Evolutionary conservation across 37 sponge, comb jelly and placozoan genomes (phyloP).

Genomic region (Agelas oroides): DNA sequence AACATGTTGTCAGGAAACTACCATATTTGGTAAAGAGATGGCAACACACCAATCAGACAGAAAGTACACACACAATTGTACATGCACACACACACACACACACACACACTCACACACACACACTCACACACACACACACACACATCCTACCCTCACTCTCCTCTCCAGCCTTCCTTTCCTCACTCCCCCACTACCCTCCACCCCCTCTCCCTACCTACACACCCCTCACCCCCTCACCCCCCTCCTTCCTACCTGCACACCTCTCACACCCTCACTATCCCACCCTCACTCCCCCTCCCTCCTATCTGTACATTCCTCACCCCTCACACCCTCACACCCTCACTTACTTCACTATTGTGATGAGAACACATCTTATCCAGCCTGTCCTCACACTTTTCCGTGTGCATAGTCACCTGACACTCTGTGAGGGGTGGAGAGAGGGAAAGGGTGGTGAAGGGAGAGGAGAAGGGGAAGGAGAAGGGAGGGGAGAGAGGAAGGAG

Average conservation of each 20-base stretch:
- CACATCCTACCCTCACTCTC: too few relatives aligned
- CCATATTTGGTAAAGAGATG: too few relatives aligned
- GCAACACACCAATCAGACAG: too few relatives aligned
- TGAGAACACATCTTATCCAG: neutral
- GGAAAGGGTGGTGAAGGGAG: neutral
- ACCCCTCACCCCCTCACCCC: neutral
- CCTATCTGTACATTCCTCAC: neutral
- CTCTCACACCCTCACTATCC: neutral
- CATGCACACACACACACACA: too few relatives aligned
- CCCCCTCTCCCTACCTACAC: neutral
- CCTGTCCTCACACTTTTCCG: constrained; percentile 6
- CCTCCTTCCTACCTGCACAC: too few relatives aligned
- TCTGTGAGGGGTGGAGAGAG: neutral
- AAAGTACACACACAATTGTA: too few relatives aligned
- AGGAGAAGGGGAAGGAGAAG: neutral
- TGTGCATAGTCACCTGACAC: constrained; percentile 12
- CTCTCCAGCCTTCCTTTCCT: neutral
- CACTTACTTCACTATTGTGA: neutral
- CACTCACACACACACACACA: neutral
- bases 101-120: constrained; percentile 14
- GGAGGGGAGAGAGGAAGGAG: too few relatives aligned
- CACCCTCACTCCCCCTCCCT: neutral
- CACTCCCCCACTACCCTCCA: too few relatives aligned
- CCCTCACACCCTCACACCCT: neutral
- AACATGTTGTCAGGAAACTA: too few relatives aligned